Evolutionary conservation across 2,113 vertebrate species (phyloP), one percentile per base, ranked within the genome.

Genomic region (Anolis carolinensis): DNA sequence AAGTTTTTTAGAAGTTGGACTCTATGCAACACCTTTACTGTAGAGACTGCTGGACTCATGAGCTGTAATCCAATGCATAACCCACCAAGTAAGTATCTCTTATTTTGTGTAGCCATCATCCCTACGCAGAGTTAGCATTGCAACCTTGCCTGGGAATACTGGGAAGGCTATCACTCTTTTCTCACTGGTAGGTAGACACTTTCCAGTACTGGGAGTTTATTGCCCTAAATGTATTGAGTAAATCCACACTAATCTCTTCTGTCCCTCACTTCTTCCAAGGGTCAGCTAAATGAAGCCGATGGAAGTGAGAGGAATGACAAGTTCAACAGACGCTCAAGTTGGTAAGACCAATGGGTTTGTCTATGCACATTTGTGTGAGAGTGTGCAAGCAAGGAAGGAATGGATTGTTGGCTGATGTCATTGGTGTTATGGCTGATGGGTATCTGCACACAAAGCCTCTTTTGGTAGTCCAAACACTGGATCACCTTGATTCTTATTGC

Each of bases 81-180:
- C 84, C 79, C 87, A 86, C 84, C 83, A 76, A 88, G 85, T 87
- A 91, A 44, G 91, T 76, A 32, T 85, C 84, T 95, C 79, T 93
- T 86, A 9, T 91, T 86, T 90, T 89, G 59, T 75, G 0, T n/a
- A 98, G 98, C 93, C 96, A 0, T 92, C 97, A 36, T 85, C 95
- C 65, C 96, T 96, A 32, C 91, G 98, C 79, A 97, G 98, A 90
- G 97, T 98, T 85, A 99, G 97, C 93, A 97, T 98, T 90, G 96
- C 97, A 13, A 71, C 97, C 0, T 94, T 99, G 71, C 97, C 98
- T 30, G 97, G 97, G 90, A 96, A 95, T 36, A 88, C 87, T 78
- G 97, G 95, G 89, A 96, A 90, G 79, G 92, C 93, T 93, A 76
- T 87, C 20, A 39, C 59, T 83, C 92, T 86, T 82, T 63, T 93